Evolutionary conservation across 2,888 invertebrate genomes (phyloP).

Genomic region (Hirtodrosophila trivittata): DNA sequence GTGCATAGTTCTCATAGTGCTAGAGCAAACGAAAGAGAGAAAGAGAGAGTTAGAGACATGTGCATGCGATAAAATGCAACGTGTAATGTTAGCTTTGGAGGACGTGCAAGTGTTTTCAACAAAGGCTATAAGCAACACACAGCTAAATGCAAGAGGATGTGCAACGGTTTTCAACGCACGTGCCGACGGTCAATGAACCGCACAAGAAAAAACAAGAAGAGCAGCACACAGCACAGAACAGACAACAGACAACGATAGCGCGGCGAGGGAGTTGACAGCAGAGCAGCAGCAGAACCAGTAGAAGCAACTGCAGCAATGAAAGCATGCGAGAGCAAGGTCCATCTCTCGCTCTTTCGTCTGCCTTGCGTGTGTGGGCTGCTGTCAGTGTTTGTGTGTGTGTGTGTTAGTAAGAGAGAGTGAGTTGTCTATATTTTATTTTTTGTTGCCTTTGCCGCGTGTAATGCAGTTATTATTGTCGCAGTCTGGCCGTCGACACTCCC

Average conservation of each 20-base stretch:
- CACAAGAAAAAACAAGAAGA: slow-evolving; percentile 28
- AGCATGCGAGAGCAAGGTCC: slow-evolving; percentile 17
- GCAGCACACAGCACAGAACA: no score
- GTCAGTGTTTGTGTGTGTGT: background rate
- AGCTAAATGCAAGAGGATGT: slow-evolving; percentile 66
- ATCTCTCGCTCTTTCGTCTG: background rate
- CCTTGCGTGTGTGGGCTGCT: background rate
- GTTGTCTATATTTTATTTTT: slow-evolving; percentile 21
- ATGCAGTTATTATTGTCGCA: slow-evolving; percentile 81
- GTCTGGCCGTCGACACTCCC: slow-evolving; percentile 56
- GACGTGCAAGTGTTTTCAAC: slow-evolving; percentile 76
- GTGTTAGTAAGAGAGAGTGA: slow-evolving; percentile 1
- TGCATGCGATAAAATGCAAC: slow-evolving; percentile 78
- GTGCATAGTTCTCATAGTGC: slow-evolving; percentile 46
- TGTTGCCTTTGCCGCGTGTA: slow-evolving; percentile 49
- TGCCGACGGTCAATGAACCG: slow-evolving; percentile 80
- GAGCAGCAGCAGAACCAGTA: slow-evolving; percentile 1
- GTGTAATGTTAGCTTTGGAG: slow-evolving; percentile 61
- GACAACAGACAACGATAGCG: slow-evolving; percentile 3
- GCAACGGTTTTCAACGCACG: slow-evolving; percentile 75
- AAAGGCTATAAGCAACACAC: slow-evolving; percentile 7
- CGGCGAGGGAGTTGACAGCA: slow-evolving; percentile 11
- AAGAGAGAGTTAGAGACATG: slow-evolving; percentile 50
- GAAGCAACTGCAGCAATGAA: slow-evolving; percentile 31
- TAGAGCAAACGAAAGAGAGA: slow-evolving; percentile 27